phyloP scores from a whole-genome alignment of 2,888 invertebrate genomes.

The Coremacera marginata region DNA sequence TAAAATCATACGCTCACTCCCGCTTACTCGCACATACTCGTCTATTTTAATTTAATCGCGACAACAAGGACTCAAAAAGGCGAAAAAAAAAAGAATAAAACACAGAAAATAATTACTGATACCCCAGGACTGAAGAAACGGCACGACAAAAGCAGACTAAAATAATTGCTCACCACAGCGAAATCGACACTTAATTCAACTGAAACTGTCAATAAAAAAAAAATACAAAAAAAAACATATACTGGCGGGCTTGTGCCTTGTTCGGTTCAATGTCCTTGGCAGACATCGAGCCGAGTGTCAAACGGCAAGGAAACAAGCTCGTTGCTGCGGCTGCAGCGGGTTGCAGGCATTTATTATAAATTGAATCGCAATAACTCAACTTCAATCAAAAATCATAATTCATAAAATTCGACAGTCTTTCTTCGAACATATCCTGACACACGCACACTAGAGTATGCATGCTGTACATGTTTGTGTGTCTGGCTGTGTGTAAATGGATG shows the following conservation, averaged over 20 bases:
- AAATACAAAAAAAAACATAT: conserved; percentile 52
- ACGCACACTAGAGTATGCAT: conserved; percentile 36
- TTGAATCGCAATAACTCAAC: conserved; percentile 66
- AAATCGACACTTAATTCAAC: conserved; percentile 60
- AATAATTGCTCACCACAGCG: conserved; percentile 46
- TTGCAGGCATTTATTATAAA: conserved; percentile 62
- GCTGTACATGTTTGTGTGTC: conserved; percentile 29
- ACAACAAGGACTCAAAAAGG: background rate
- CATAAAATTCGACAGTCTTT: conserved; percentile 59
- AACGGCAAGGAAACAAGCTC: conserved; percentile 22
- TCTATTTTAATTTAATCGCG: conserved; percentile 16
- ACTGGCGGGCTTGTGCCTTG: conserved; percentile 34
- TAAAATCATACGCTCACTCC: conserved; percentile 15
- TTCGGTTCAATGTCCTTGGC: conserved; percentile 63
- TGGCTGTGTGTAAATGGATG: conserved; percentile 13
- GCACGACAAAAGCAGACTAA: conserved; percentile 55
- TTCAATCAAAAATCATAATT: conserved; percentile 69
- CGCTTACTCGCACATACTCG: background rate
- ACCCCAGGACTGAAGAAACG: conserved; percentile 46
- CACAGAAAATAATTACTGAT: conserved; percentile 57
- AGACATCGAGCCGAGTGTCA: conserved; percentile 47
- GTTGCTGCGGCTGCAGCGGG: conserved; percentile 40
- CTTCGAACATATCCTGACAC: conserved; percentile 38
- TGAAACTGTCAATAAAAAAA: conserved; percentile 59
- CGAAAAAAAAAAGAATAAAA: conserved; percentile 44